Evolutionary conservation across 2,113 vertebrate genomes (phyloP), one percentile per base, ranked within the genome.

Genomic region (Vidua macroura): DNA sequence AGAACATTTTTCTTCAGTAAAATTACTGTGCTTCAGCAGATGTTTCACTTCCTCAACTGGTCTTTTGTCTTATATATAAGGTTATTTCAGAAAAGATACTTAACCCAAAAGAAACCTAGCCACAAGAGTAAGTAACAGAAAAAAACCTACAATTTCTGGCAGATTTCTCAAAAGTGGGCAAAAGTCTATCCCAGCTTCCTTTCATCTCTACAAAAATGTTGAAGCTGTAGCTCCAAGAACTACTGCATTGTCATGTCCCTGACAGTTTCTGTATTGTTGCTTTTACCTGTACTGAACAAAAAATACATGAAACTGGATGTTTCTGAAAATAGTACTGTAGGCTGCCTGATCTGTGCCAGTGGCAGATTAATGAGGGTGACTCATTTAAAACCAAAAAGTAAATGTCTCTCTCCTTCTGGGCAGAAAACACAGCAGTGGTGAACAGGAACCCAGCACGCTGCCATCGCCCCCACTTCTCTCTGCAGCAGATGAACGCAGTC

Each of bases 391-490:
- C 2, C 44, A 31, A 4, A 4, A n/a, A 24, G 8, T 83, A 17
- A 89, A 17, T 27, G 15, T 86, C 1, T 63, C 17, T 86, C 7
- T 94, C 1, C n/a, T 33, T 88, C 60, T 92, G 69, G 39, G 49
- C 94, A 99, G 99, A 92, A 99, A 99, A 97, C 99, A 99, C 97
- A 99, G 99, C 96, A 99, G 99, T 91, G 99, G 99, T 6, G 99
- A 99, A 77, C 99, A 99, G 51, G 99, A 99, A 72, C 98, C 98
- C 37, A 98, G 98, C 93, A 99, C 98, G 2, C 96, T 99, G 82
- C 99, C 99, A 20, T 99, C 99, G 1, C 99, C 99, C 1, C 98
- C 99, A 30, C 98, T 99, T 9, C 98, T 99, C 73, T 98, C 98
- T 58, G 88, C 98, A 4, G 92, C 96, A 16, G 99, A 99, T 18